A percentile compares a stretch with the other conserved stretches of the same genome.
These are phyloP conservation scores for Eupeodes luniger DNA, from an alignment of 2,888 invertebrate species.

Conservation along the genomic window DNA sequence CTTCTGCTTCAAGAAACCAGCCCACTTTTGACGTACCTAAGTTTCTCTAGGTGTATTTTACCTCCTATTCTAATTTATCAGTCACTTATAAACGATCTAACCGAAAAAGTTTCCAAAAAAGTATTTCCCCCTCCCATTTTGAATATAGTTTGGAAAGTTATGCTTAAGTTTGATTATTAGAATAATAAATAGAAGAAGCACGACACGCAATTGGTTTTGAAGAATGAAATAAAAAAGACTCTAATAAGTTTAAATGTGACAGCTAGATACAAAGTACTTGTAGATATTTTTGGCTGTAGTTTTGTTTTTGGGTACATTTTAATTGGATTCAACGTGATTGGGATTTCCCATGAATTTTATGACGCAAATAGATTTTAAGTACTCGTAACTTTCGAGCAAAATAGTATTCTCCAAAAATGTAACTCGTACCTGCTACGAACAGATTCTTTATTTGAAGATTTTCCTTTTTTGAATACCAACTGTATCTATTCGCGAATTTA, in stretches of 20 bases:
- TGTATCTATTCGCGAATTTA: not conserved
- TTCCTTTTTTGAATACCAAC: not conserved
- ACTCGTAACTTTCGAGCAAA: not conserved
- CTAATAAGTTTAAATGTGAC: not conserved
- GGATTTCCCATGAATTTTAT: constrained; percentile 24
- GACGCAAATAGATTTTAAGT: constrained; percentile 3
- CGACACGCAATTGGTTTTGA: not conserved
- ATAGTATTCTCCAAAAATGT: not conserved
- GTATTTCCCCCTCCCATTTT: not conserved
- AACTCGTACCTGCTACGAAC: not conserved
- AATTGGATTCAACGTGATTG: constrained; percentile 14
- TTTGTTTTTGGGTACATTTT: not conserved
- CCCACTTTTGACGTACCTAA: not conserved
- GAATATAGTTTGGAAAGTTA: constrained; percentile 4
- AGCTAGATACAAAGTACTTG: not conserved
- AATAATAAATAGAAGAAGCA: constrained; percentile 14
- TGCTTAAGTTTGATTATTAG: not conserved
- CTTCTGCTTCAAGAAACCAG: not conserved
- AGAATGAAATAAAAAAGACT: not conserved
- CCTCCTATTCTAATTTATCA: not conserved
- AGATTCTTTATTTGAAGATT: not conserved
- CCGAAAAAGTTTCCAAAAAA: not conserved
- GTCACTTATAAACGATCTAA: not conserved
- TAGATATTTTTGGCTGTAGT: not conserved
- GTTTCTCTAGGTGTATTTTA: not conserved